Conservation (phyloP, 2,113 vertebrate genomes). For the Sula dactylatra region DNA sequence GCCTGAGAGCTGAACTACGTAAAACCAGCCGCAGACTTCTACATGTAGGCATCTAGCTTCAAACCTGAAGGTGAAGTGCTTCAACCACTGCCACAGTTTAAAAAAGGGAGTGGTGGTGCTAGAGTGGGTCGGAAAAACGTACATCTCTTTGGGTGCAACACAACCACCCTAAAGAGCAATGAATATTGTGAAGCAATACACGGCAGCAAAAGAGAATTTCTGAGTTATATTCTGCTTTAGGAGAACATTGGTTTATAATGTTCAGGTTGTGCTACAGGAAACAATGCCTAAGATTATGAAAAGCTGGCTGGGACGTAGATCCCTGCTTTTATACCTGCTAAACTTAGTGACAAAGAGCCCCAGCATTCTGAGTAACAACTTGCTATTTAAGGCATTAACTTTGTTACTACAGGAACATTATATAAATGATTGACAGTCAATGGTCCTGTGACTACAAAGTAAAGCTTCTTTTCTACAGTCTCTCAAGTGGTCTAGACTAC, state of each 20-base stretch:
- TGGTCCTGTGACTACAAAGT: background rate
- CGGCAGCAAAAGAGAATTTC: background rate
- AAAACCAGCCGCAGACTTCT: background rate
- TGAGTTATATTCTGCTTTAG: background rate
- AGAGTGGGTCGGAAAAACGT: background rate
- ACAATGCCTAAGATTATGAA: background rate
- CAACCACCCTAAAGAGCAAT: background rate
- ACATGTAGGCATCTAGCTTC: background rate
- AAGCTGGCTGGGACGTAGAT: background rate
- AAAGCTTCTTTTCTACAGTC: background rate
- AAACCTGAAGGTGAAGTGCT: background rate
- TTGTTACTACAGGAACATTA: background rate
- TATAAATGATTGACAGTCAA: background rate
- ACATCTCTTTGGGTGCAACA: background rate
- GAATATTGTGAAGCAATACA: background rate
- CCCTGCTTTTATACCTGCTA: background rate
- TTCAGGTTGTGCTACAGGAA: background rate
- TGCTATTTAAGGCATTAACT: background rate
- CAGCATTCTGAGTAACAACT: rapidly evolving
- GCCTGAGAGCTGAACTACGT: background rate
- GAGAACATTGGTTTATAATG: rapidly evolving
- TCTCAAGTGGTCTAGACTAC: background rate
- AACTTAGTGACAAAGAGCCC: background rate
- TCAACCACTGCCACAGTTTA: background rate
- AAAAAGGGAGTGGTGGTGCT: rapidly evolving